Conservation (phyloP, 1,140 invertebrate species). For the Belonocnema kinseyi region DNA sequence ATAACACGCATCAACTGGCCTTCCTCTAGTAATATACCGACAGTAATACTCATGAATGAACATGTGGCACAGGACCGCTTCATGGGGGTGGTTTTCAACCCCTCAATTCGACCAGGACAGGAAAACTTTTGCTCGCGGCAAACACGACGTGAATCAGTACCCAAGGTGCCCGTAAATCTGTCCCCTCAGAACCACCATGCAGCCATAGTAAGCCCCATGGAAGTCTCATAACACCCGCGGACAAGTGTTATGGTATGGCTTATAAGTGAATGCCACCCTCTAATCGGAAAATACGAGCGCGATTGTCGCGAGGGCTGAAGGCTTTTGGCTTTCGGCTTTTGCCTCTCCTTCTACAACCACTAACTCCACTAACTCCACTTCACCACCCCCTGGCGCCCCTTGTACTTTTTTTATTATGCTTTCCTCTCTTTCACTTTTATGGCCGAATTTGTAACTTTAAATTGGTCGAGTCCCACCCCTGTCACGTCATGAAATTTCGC, state of each 20-base stretch:
- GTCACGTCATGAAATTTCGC: slow-evolving; percentile 42
- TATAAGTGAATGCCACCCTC: slow-evolving; percentile 76
- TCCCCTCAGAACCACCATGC: slow-evolving; percentile 60
- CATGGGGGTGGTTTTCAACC: slow-evolving; percentile 43
- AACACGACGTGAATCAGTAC: slow-evolving; percentile 73
- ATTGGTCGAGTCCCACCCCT: slow-evolving; percentile 58
- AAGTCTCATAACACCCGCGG: slow-evolving; percentile 71
- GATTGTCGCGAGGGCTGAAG: slow-evolving; percentile 68
- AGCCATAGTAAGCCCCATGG: slow-evolving; percentile 45
- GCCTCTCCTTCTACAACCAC: slow-evolving; percentile 15
- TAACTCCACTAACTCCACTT: neutral
- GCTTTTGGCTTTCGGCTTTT: slow-evolving; percentile 26
- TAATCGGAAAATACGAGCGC: slow-evolving; percentile 76
- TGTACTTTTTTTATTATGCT: slow-evolving; percentile 46
- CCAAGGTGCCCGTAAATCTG: slow-evolving; percentile 76
- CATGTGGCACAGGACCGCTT: slow-evolving; percentile 64
- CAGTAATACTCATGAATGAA: slow-evolving; percentile 58
- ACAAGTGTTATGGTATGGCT: slow-evolving; percentile 76
- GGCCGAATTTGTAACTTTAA: slow-evolving; percentile 73
- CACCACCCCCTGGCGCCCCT: slow-evolving; percentile 27
- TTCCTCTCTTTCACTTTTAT: slow-evolving; percentile 62
- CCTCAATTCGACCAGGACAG: slow-evolving; percentile 50
- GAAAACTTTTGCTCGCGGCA: slow-evolving; percentile 53
- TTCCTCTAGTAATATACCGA: slow-evolving; percentile 7
- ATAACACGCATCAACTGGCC: slow-evolving; percentile 18